These are phyloP conservation scores for Cliona cf. orientalis DNA, from an alignment of 37 sponge, comb jelly and placozoan species.

Conservation along the genomic window DNA sequence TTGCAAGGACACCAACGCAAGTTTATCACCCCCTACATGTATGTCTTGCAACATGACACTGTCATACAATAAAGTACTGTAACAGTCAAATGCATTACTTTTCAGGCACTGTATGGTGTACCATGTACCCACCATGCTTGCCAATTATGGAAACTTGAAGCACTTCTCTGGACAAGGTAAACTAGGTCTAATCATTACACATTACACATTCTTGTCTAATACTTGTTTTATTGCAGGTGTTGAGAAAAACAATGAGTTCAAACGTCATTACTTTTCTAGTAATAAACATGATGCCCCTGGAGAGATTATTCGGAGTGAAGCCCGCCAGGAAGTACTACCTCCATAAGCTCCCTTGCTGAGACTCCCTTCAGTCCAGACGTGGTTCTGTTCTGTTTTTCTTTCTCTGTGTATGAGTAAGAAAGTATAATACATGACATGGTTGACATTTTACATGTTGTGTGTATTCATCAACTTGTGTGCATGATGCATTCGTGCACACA, in stretches of 20 bases:
- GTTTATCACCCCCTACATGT: constrained; percentile 27
- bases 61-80: no score
- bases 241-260: constrained; percentile 35
- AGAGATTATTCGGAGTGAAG: constrained; percentile 9
- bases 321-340: neutral
- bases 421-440: no score
- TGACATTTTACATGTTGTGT: no score
- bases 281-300: neutral
- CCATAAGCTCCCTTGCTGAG: constrained; percentile 6
- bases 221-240: constrained; percentile 15
- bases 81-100: no score
- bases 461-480: no score
- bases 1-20: neutral
- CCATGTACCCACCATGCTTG: neutral
- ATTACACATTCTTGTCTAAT: neutral
- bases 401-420: no score
- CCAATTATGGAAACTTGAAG: neutral
- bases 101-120: constrained; percentile 21
- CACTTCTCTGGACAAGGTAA: constrained; percentile 34
- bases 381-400: no score
- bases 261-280: constrained; percentile 17
- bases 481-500: no score
- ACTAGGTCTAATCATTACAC: neutral
- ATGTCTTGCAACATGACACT: neutral
- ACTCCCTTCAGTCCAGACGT: no score